These are phyloP conservation scores for Hermodice carunculata DNA, from an alignment of 2,888 invertebrate genomes.

Conservation along the genomic window DNA sequence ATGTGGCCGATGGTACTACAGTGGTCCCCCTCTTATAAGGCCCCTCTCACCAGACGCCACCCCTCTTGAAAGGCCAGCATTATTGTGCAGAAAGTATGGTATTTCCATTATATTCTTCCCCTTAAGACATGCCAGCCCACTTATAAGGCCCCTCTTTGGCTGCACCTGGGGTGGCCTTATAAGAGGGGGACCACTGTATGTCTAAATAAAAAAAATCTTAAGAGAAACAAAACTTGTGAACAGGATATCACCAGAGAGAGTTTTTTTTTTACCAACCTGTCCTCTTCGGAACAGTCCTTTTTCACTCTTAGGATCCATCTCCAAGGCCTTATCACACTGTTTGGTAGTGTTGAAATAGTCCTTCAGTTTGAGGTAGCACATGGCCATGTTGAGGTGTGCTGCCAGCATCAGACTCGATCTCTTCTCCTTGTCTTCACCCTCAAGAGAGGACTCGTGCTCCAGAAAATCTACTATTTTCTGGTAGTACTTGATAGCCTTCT, in stretches of 20 bases:
- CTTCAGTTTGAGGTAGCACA: conserved; percentile 84
- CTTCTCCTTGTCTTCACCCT: conserved; percentile 71
- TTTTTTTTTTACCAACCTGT: conserved; percentile 75
- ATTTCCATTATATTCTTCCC: no score
- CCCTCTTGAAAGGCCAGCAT: no score
- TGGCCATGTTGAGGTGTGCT: conserved; percentile 83
- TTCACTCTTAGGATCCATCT: conserved; percentile 81
- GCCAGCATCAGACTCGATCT: conserved; percentile 77
- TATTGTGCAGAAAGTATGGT: no score
- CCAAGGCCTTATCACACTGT: conserved; percentile 83
- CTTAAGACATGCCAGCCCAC: no score
- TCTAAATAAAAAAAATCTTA: no score
- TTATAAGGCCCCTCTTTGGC: no score
- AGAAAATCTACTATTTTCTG: conserved; percentile 80
- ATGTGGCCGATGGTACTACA: no score
- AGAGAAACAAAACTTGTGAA: no score
- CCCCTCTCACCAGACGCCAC: no score
- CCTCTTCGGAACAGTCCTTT: conserved; percentile 93
- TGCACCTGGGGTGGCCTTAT: no score
- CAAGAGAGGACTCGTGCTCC: conserved; percentile 72
- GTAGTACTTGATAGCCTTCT: conserved; percentile 88
- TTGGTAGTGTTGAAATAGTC: conserved; percentile 80
- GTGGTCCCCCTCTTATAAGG: no score
- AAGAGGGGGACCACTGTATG: no score
- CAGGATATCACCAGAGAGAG: background rate